phyloP scores from a whole-genome alignment of 2,797 vertebrate genomes.

The Corythornis leucogaster region DNA sequence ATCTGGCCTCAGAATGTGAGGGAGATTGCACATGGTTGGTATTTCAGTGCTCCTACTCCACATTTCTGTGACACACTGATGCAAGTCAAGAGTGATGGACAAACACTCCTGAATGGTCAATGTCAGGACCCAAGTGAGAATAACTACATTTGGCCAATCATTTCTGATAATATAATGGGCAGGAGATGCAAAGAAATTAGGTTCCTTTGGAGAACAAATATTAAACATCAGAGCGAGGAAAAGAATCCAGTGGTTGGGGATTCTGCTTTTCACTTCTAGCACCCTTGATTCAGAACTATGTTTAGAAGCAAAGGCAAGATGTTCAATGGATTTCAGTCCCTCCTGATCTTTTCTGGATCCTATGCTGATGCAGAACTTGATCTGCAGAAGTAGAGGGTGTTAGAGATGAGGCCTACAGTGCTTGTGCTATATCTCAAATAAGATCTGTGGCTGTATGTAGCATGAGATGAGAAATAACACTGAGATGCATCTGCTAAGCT shows the following conservation, averaged over 20 bases:
- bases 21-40: background rate
- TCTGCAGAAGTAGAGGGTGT: background rate
- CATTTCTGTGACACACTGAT: background rate
- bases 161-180: background rate
- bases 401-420: slow-evolving; percentile 11
- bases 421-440: background rate
- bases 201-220: background rate
- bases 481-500: slow-evolving; percentile 5
- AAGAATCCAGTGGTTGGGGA: background rate
- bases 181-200: background rate
- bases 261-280: background rate
- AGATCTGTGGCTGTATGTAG: background rate
- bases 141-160: background rate
- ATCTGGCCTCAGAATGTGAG: background rate
- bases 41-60: background rate
- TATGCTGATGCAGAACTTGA: background rate
- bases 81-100: background rate
- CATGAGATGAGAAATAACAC: background rate
- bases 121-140: background rate
- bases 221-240: background rate
- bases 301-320: background rate
- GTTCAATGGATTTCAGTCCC: background rate
- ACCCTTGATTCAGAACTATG: background rate
- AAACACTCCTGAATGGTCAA: background rate
- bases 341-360: background rate